These are phyloP conservation scores for Verasper variegatus DNA, from an alignment of 2,113 vertebrate species.

Conservation along the genomic window DNA sequence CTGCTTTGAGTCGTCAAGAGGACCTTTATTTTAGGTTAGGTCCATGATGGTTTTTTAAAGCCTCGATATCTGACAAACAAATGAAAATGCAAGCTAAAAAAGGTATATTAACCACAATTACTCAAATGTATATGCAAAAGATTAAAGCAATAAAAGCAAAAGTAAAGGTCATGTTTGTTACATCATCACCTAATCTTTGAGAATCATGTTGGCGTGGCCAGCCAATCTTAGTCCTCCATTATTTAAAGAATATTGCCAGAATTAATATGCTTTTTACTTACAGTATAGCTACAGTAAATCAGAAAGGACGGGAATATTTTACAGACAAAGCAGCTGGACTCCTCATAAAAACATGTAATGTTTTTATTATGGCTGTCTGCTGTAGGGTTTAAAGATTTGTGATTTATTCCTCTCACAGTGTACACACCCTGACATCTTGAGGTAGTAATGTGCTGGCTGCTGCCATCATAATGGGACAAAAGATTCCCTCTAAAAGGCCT, in stretches of 20 bases:
- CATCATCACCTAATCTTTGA: too few species aligned
- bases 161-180: too few species aligned
- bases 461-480: not conserved
- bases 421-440: not conserved
- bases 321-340: not conserved
- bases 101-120: too few species aligned
- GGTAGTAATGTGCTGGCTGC: not conserved
- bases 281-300: not conserved
- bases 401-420: not conserved
- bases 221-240: not conserved
- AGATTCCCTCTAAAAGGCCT: not conserved
- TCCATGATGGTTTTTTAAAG: not conserved
- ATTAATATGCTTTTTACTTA: not conserved
- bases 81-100: too few species aligned
- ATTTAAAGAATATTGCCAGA: not conserved
- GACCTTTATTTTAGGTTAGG: not conserved
- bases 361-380: not conserved
- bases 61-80: too few species aligned
- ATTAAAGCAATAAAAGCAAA: too few species aligned
- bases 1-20: slow-evolving; percentile 12
- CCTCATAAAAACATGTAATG: not conserved
- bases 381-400: not conserved
- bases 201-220: too few species aligned
- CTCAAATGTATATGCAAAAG: too few species aligned
- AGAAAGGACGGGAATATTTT: not conserved